Conservation (phyloP, 2,888 invertebrate species). For the Deroplatys truncata region DNA sequence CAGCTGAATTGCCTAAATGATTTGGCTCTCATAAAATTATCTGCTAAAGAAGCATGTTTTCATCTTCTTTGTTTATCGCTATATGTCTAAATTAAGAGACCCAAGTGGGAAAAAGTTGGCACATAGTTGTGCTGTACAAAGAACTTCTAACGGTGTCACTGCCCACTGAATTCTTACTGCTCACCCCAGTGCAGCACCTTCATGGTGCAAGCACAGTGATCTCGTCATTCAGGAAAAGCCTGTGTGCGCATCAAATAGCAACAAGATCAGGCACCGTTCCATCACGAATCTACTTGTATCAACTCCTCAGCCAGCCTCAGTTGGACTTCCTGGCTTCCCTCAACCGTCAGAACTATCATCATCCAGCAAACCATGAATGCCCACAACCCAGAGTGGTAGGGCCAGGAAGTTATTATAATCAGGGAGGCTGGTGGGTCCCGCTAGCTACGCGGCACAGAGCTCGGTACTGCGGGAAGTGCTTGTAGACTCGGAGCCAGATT, state of each 20-base stretch:
- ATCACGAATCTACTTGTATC: neutral
- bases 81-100: neutral
- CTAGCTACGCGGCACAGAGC: neutral
- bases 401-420: neutral
- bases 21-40: neutral
- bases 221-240: neutral
- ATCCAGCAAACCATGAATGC: neutral
- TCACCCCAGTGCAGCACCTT: neutral
- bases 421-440: neutral
- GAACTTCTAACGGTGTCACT: neutral
- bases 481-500: conserved; percentile 27
- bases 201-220: neutral
- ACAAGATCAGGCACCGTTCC: neutral
- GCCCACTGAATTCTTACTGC: neutral
- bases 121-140: neutral
- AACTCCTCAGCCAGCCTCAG: neutral
- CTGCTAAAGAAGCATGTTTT: neutral
- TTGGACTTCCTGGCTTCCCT: neutral
- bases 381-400: neutral
- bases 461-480: conserved; percentile 25
- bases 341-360: neutral
- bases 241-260: neutral
- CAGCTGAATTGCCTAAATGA: neutral
- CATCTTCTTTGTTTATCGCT: neutral
- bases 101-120: neutral